A percentile compares a stretch with the other conserved stretches of the same genome.
These are phyloP conservation scores for Tragelaphus eurycerus DNA, from an alignment of 2,797 vertebrate genomes.

Conservation along the genomic window DNA sequence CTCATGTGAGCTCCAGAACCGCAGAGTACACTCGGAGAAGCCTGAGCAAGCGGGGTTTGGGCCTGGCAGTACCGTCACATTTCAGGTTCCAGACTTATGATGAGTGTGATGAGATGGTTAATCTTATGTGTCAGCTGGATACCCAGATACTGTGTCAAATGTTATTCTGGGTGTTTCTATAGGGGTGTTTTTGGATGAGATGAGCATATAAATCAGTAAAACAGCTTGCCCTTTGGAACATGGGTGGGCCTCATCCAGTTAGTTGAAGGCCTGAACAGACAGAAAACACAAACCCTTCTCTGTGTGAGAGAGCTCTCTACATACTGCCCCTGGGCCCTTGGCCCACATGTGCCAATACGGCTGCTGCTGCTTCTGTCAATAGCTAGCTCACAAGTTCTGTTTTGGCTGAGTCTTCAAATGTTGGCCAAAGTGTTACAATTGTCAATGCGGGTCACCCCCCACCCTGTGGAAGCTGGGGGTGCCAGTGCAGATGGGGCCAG, in stretches of 20 bases:
- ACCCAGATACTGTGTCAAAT: neutral
- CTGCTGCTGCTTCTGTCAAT: neutral
- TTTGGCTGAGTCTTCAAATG: neutral
- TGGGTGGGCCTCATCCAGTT: neutral
- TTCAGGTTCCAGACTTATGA: neutral
- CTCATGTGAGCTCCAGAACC: neutral
- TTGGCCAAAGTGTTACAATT: neutral
- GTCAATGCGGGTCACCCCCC: neutral
- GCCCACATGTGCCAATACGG: neutral
- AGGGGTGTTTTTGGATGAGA: neutral
- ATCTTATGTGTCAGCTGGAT: neutral
- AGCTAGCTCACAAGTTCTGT: neutral
- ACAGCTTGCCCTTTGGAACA: neutral
- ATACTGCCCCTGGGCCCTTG: neutral
- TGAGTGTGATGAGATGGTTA: neutral
- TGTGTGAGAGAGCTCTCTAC: neutral
- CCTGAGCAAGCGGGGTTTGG: neutral
- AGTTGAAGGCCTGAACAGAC: neutral
- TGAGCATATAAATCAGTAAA: neutral
- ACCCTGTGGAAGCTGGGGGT: neutral
- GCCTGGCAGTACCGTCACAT: neutral
- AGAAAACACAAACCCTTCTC: neutral
- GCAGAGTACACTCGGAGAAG: fast-evolving
- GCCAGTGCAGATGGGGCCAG: neutral
- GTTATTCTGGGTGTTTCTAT: neutral